Base-by-base conservation (phyloP, 1,140 invertebrate species). In the Lasioglossum albipes region DNA sequence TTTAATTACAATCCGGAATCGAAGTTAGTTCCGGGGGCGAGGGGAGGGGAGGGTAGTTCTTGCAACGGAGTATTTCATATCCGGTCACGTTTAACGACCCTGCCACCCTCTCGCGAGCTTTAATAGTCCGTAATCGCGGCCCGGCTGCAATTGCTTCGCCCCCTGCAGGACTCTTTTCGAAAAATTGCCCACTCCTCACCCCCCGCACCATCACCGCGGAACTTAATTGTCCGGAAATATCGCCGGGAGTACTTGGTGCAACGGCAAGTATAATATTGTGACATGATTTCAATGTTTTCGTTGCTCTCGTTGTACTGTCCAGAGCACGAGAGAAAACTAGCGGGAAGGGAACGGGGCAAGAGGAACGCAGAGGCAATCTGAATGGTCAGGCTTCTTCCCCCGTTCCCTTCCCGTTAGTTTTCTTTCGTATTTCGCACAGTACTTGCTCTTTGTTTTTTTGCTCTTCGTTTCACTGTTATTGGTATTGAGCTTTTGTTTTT, bases 1-100 rank as follows among this genome's bases (percentile, higher is more conserved):
- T 70, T 84, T 75, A 59, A 84, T 84, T 82, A 78, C 69, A 27
- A 65, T 45, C 41, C 20, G 65, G 66, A 68, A 68, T 68, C 66
- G 66, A 49, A 68, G 66, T 68, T 49, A 16, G n/a, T 52, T 68
- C 66, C n/a, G 18, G 9, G 9, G n/a, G 18, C 13, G 36, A 5
- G 5, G 36, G 36, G 36, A 36, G 5, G 0, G 36, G 36, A 5
- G 36, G n/a, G 18, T 49, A 54, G 41, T 67, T 67, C 66, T 67
- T 67, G 62, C n/a, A 16, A 54, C 22, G 49, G 31, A 71, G 54
- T 59, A 72, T 27, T 72, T 79, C 54, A 57, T 79, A 78, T 82
- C 41, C 67, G 36, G 20, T 57, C 45, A 36, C 49, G 49, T 31
- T 78, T 81, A 59, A 71, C 67, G 74, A 78, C 1, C 57, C 22